Evolutionary conservation across 1,140 invertebrate genomes (phyloP), one percentile per base, ranked within the genome.

Genomic region (Scylla paramamosain): DNA sequence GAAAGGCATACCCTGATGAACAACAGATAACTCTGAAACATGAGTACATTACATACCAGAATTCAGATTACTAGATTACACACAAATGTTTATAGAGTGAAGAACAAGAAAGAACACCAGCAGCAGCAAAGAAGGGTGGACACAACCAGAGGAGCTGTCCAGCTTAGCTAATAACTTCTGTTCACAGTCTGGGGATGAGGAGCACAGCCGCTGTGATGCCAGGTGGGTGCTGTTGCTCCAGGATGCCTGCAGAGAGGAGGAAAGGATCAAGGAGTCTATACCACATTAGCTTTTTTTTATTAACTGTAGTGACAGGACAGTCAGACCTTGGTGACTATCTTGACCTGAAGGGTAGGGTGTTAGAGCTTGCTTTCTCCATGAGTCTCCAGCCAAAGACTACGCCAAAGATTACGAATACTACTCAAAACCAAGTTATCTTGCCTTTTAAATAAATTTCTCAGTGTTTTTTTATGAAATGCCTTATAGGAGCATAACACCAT

Each of bases 121-220:
- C 20, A 77, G 67, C 4, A 77, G 67, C 4, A n/a, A 77, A 20
- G 67, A 77, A 77, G n/a, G 67, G 20, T 77, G 67, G 10, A n/a
- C 12, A 20, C 16, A 77, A n/a, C 20, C 20, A 20, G 20, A 77
- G 67, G 67, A 77, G 25, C 67, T 77, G 20, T 25, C 67, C 16
- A 77, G 67, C 25, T 20, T 91, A 0, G 88, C 87, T 14, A 94
- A 45, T 10, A 94, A 29, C 87, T 94, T 29, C 32, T 91, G 87
- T 25, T 94, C 93, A 83, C 93, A 94, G 39, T 90, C 67, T 45
- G 87, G 59, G 39, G 93, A 39, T 31, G 31, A 77, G 48, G 93
- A 91, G 29, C 93, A 94, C n/a, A 94, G 89, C 32, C 82, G 89
- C 20, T 94, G 31, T 14, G 32, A 48, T 12, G 39, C 52, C 20